Evolutionary conservation across 2,888 invertebrate genomes (phyloP).

Genomic region (Orchesellides sinensis): DNA sequence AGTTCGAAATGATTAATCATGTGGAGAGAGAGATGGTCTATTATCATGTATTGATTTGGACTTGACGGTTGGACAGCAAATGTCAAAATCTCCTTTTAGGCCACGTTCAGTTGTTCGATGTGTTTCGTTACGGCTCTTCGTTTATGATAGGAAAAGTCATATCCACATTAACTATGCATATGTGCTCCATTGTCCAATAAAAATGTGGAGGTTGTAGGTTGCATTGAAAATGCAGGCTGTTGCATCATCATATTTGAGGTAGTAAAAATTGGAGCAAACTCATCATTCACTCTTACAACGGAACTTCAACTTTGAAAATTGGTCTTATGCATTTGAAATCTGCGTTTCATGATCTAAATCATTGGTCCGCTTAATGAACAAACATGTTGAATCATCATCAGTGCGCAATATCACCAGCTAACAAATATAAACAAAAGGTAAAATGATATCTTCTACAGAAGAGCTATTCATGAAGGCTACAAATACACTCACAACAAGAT

Average conservation of each 20-base stretch:
- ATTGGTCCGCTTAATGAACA: not conserved
- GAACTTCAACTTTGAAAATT: constrained; percentile 13
- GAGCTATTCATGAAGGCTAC: not conserved
- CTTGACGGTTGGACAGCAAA: constrained; percentile 27
- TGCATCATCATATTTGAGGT: constrained; percentile 1
- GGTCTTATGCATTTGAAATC: not conserved
- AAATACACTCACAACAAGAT: not conserved
- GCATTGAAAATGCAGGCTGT: not conserved
- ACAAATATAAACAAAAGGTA: constrained; percentile 19
- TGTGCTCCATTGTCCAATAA: not conserved
- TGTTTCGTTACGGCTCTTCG: constrained; percentile 8
- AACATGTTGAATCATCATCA: not conserved
- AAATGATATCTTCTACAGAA: not conserved
- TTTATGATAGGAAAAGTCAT: not conserved
- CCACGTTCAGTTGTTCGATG: not conserved
- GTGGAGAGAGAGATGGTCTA: not conserved
- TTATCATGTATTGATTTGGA: constrained; percentile 5
- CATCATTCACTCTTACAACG: constrained; percentile 1
- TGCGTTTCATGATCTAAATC: not conserved
- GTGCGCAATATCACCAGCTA: too few relatives aligned
- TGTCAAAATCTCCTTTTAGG: constrained; percentile 31
- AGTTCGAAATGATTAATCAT: constrained; percentile 38
- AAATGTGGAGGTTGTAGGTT: not conserved
- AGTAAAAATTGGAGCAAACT: constrained; percentile 20
- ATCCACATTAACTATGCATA: not conserved